phyloP scores from a whole-genome alignment of 2,113 vertebrate genomes.

The Siphamia tubifer region DNA sequence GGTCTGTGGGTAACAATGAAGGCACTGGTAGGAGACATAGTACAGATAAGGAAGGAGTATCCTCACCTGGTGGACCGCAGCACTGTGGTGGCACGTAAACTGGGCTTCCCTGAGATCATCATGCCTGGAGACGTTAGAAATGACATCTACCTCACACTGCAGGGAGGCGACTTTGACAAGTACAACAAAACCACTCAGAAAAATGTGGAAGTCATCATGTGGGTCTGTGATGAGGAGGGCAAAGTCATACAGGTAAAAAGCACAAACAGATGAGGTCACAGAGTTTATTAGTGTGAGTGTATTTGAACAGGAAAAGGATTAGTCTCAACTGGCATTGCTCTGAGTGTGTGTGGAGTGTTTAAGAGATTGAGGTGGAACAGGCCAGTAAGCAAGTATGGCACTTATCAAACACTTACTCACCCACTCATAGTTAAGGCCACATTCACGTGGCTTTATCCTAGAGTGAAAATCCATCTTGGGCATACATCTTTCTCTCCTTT shows the following conservation, averaged over 20 bases:
- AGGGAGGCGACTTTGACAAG: constrained; percentile 94
- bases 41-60: constrained; percentile 94
- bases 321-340: not conserved
- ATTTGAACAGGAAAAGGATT: not conserved
- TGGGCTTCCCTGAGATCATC: constrained; percentile 98
- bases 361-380: not conserved
- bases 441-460: constrained; percentile 12
- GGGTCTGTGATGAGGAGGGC: constrained; percentile 94
- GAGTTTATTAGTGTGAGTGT: not conserved
- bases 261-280: not conserved
- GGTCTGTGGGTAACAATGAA: constrained; percentile 98
- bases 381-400: constrained; percentile 6
- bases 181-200: constrained; percentile 98
- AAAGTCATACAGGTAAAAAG: constrained; percentile 86
- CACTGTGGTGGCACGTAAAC: constrained; percentile 92
- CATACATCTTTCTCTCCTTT: constrained; percentile 7
- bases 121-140: constrained; percentile 99
- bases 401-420: constrained; percentile 27
- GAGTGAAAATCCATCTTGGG: constrained; percentile 16
- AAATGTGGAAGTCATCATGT: constrained; percentile 97
- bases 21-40: constrained; percentile 91
- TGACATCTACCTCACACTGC: constrained; percentile 94
- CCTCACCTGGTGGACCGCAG: constrained; percentile 96
- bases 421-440: constrained; percentile 19
- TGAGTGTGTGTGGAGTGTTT: not conserved